A percentile compares a stretch with the other conserved stretches of the same genome.
Conservation (phyloP, 2,113 vertebrate species). For the Telmatochromis sp. region DNA sequence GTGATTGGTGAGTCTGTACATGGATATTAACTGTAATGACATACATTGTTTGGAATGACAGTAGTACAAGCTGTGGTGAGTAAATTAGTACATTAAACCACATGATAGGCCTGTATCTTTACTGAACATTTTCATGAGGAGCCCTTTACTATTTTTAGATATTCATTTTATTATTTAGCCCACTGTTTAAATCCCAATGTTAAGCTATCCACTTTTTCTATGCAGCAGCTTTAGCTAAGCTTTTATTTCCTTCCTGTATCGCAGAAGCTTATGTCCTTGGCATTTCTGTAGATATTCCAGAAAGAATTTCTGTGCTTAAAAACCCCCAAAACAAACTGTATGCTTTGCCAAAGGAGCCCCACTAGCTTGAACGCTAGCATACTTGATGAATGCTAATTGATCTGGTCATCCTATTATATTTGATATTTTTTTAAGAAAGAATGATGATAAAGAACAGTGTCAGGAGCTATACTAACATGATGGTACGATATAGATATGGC, state of each 20-base stretch:
- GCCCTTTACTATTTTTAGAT: neutral
- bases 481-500: neutral
- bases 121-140: neutral
- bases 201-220: neutral
- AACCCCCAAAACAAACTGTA: rapidly evolving
- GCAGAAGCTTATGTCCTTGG: neutral
- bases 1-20: neutral
- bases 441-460: neutral
- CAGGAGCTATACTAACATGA: neutral
- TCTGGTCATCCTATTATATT: neutral
- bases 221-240: neutral
- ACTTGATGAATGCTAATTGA: neutral
- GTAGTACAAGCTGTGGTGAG: neutral
- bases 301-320: neutral
- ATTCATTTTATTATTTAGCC: neutral
- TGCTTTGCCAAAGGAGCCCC: neutral
- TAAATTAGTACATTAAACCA: neutral
- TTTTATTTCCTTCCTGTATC: neutral
- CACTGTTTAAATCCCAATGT: neutral
- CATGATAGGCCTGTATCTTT: neutral
- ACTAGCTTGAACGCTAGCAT: neutral
- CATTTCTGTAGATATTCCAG: neutral
- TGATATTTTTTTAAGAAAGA: neutral
- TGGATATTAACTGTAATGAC: neutral
- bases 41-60: neutral